These are phyloP conservation scores for Holothuria glaberrima DNA, from an alignment of 35 echinoderm and acorn worm genomes.

Conservation along the genomic window DNA sequence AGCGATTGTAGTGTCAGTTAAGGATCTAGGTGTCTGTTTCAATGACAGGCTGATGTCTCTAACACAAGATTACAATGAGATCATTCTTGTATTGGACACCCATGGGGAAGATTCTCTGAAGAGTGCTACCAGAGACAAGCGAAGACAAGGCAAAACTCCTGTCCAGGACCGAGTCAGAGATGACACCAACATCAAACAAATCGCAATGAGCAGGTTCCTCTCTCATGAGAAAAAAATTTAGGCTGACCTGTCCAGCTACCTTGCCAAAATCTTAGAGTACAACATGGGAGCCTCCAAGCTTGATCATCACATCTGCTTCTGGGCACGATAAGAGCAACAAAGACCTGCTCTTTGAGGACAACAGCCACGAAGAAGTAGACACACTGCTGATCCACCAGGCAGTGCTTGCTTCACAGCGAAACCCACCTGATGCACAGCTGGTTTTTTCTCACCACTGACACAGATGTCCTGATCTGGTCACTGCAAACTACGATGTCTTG, in stretches of 20 bases:
- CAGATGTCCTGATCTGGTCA: constrained; percentile 40
- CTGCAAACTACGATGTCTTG: constrained; percentile 29
- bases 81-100: constrained; percentile 10
- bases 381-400: no score
- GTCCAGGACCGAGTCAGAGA: constrained; percentile 8
- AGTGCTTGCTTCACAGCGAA: no score
- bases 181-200: constrained; percentile 43
- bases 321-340: constrained; percentile 14
- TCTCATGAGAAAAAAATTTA: constrained; percentile 39
- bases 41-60: no score
- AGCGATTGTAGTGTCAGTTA: neutral
- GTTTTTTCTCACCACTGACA: constrained; percentile 12
- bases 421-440: no score
- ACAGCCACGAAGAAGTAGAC: no score
- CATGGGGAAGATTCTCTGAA: no score
- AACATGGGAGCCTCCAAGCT: no score
- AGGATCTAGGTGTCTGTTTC: constrained; percentile 11
- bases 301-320: constrained; percentile 12
- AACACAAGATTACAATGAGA: constrained; percentile 1
- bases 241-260: neutral
- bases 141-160: neutral
- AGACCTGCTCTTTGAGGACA: neutral
- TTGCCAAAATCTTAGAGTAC: constrained; percentile 31
- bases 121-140: constrained; percentile 26
- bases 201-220: constrained; percentile 23